Evolutionary conservation across 2,888 invertebrate genomes (phyloP).

Genomic region (Campoletis raptor): DNA sequence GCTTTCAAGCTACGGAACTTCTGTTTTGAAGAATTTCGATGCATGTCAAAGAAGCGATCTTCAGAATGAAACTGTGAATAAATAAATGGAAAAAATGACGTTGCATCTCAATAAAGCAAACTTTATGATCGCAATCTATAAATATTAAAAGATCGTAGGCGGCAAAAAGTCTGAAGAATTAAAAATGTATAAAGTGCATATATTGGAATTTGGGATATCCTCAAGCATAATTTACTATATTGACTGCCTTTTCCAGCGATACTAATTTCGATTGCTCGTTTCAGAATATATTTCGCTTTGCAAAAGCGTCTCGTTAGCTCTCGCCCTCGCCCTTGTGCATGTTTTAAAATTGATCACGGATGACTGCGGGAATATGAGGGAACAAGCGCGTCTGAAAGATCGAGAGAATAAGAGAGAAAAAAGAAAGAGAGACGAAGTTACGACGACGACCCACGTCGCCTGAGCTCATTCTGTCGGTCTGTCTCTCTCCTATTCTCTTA

Average conservation of each 20-base stretch:
- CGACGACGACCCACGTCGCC: slow-evolving; percentile 58
- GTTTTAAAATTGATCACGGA: slow-evolving; percentile 68
- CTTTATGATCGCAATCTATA: not conserved
- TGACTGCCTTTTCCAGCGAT: not conserved
- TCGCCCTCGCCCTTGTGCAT: slow-evolving; percentile 53
- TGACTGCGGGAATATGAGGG: slow-evolving; percentile 56
- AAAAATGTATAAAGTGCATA: not conserved
- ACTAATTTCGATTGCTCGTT: slow-evolving; percentile 24
- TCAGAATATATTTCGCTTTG: slow-evolving; percentile 23
- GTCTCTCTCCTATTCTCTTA: slow-evolving; percentile 17
- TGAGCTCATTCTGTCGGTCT: slow-evolving; percentile 24
- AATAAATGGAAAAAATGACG: not conserved
- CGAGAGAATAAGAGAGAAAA: slow-evolving; percentile 8
- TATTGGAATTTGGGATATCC: not conserved
- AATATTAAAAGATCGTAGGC: not conserved
- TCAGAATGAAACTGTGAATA: not conserved
- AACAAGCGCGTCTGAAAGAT: slow-evolving; percentile 9
- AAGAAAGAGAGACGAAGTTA: slow-evolving; percentile 48
- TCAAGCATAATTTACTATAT: not conserved
- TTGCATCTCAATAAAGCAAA: slow-evolving; percentile 1
- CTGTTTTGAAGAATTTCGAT: not conserved
- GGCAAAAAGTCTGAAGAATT: not conserved
- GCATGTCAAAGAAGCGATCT: not conserved
- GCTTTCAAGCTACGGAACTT: too few species aligned
- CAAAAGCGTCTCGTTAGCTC: slow-evolving; percentile 37